A percentile compares a stretch with the other conserved stretches of the same genome.
Evolutionary conservation across 2,888 invertebrate species (phyloP).

Genomic region (Chaitophorus viminalis): DNA sequence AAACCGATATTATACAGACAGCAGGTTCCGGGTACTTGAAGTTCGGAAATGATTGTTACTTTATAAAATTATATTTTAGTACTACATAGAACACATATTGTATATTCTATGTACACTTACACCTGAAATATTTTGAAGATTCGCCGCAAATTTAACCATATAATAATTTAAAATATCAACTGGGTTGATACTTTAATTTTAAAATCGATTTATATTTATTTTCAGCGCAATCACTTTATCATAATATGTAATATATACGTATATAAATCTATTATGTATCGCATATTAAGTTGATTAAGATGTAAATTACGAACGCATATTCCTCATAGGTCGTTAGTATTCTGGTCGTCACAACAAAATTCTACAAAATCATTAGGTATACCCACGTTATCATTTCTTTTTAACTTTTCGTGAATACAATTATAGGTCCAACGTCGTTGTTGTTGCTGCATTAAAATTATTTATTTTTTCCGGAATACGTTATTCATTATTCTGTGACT

Average conservation of each 20-base stretch:
- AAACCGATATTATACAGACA: neutral
- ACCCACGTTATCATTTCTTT: neutral
- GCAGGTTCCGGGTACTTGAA: neutral
- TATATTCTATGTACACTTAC: no score
- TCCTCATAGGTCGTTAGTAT: neutral
- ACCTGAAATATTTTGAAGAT: no score
- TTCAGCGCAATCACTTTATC: neutral
- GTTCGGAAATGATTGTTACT: neutral
- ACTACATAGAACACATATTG: neutral
- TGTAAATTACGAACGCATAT: neutral
- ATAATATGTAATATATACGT: neutral
- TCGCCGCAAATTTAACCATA: no score
- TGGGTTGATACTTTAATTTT: neutral
- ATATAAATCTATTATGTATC: no score
- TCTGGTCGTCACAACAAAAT: neutral
- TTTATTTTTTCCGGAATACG: neutral
- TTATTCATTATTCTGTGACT: neutral
- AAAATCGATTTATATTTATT: neutral
- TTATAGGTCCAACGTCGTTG: no score
- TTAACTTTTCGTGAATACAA: no score
- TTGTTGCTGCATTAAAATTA: neutral
- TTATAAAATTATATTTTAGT: neutral
- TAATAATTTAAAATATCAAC: no score
- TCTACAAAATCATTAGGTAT: neutral
- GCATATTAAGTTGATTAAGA: neutral